phyloP scores from a whole-genome alignment of 1,140 invertebrate species.

The Anastrepha obliqua region DNA sequence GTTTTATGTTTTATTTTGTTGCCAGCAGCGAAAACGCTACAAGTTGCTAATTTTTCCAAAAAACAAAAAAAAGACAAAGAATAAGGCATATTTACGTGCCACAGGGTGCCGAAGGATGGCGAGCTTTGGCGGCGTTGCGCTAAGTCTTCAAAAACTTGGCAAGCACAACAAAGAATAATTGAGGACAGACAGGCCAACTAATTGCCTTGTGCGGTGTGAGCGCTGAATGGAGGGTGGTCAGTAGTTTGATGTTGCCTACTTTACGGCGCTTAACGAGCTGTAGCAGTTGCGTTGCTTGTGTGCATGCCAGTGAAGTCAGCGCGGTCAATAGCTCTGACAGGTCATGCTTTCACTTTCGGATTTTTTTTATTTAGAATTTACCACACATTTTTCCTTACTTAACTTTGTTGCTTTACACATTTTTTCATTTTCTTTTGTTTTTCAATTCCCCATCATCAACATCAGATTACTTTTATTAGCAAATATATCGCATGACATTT shows the following conservation, averaged over 20 bases:
- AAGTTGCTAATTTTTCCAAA: constrained; percentile 42
- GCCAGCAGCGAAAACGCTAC: constrained; percentile 26
- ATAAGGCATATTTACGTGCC: neutral
- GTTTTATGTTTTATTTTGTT: neutral
- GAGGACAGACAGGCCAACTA: constrained; percentile 3
- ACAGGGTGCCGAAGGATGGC: neutral
- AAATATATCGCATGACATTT: constrained; percentile 45
- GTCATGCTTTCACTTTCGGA: neutral
- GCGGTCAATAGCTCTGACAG: neutral
- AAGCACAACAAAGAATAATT: neutral
- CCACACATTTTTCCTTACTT: neutral
- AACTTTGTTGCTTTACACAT: neutral
- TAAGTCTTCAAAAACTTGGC: neutral
- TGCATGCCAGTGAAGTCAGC: neutral
- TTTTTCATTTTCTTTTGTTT: neutral
- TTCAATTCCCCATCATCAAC: neutral
- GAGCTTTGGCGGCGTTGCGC: neutral
- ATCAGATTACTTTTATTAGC: neutral
- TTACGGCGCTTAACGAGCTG: neutral
- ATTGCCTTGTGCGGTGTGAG: neutral
- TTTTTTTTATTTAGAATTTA: neutral
- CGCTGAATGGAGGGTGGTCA: neutral
- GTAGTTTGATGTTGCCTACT: neutral
- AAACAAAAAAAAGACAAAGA: neutral
- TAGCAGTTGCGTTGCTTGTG: neutral